Conservation (phyloP, 2,888 invertebrate species). For the Sinelater perroti region DNA sequence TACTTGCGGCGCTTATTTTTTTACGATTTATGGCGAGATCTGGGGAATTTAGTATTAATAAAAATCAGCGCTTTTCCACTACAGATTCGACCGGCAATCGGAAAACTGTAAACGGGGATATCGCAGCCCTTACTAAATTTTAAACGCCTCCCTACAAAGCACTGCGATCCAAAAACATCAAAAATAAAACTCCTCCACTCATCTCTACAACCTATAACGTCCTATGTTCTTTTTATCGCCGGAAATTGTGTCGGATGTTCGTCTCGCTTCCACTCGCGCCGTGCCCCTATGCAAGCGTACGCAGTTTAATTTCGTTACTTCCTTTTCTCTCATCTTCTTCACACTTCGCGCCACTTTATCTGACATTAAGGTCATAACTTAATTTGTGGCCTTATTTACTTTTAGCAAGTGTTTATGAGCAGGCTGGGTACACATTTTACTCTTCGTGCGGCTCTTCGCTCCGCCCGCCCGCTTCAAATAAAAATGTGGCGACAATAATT, state of each 20-base stretch:
- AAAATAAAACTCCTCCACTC: conserved; percentile 27
- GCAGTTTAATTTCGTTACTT: conserved; percentile 30
- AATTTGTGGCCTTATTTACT: conserved; percentile 22
- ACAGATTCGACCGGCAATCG: too few species aligned
- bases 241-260: conserved; percentile 31
- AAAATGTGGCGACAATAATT: too few species aligned
- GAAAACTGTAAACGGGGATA: conserved; percentile 24
- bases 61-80: too few species aligned
- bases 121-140: conserved; percentile 27
- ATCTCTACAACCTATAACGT: conserved; percentile 30
- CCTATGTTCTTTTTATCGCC: conserved; percentile 29
- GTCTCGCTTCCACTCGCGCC: conserved; percentile 6
- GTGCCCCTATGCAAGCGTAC: conserved; percentile 18
- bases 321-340: conserved; percentile 26
- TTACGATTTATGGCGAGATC: too few species aligned
- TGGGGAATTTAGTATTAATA: too few species aligned
- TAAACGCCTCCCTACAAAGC: conserved; percentile 22
- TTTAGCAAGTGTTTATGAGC: conserved; percentile 12
- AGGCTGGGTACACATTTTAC: too few species aligned
- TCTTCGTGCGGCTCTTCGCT: too few species aligned
- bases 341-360: conserved; percentile 26
- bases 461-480: too few species aligned
- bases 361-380: conserved; percentile 29
- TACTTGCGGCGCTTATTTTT: too few species aligned
- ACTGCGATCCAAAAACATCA: conserved; percentile 30